Evolutionary conservation across 2,113 vertebrate genomes (phyloP).

Genomic region (Cryptomyrus ogoouensis): DNA sequence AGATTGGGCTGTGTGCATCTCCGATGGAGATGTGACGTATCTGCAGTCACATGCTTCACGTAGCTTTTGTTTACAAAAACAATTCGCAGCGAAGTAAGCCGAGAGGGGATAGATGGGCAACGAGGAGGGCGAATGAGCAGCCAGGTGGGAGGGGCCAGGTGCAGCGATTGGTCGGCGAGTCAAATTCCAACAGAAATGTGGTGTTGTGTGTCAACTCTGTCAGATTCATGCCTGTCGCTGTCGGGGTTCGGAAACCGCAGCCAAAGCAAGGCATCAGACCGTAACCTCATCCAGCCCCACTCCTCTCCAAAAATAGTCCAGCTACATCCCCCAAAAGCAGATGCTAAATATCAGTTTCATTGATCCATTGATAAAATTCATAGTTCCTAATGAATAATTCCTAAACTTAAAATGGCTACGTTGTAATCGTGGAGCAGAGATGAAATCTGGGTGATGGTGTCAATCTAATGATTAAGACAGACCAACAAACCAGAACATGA

Average conservation of each 20-base stretch:
- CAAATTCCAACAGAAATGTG: background rate
- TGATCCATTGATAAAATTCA: background rate
- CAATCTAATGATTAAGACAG: background rate
- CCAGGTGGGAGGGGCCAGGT: background rate
- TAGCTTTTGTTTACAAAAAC: conserved; percentile 3
- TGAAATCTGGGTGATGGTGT: background rate
- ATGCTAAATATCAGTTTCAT: background rate
- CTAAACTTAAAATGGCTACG: background rate
- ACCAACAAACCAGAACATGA: background rate
- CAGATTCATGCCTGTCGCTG: background rate
- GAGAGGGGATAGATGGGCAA: background rate
- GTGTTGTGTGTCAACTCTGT: background rate
- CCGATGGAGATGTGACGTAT: background rate
- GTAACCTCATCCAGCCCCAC: background rate
- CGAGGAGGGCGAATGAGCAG: background rate
- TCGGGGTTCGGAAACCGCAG: background rate
- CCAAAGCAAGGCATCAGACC: background rate
- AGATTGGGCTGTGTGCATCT: background rate
- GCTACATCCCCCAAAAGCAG: background rate
- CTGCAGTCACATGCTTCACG: background rate
- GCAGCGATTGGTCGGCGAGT: background rate
- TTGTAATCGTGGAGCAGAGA: background rate
- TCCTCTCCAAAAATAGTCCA: background rate
- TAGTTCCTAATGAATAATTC: background rate
- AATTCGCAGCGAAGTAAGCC: background rate